Evolutionary conservation across 2,888 invertebrate species (phyloP).

Genomic region (Anaspis maculata): DNA sequence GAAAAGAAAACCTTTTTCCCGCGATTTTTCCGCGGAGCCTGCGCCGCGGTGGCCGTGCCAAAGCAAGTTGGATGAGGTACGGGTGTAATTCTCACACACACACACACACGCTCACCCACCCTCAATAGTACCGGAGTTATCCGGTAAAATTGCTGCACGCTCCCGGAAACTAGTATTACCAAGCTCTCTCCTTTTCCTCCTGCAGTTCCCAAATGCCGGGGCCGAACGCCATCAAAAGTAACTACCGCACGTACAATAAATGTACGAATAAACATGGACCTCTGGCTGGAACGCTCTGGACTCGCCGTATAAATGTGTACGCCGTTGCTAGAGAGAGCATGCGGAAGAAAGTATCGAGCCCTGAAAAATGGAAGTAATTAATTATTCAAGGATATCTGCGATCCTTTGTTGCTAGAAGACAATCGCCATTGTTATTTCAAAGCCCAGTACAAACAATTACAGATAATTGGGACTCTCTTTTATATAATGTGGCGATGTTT

Average conservation of each 20-base stretch:
- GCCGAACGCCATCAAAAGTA: slow-evolving; percentile 31
- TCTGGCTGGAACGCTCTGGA: no score
- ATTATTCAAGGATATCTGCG: slow-evolving; percentile 29
- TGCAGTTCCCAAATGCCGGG: slow-evolving; percentile 19
- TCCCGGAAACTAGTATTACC: no score
- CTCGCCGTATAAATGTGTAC: no score
- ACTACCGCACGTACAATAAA: slow-evolving; percentile 33
- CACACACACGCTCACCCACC: no score
- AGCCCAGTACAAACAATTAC: slow-evolving; percentile 26
- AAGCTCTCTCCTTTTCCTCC: no score
- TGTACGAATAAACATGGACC: slow-evolving; percentile 30
- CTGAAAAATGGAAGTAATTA: slow-evolving; percentile 29
- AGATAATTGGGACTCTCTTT: slow-evolving; percentile 34
- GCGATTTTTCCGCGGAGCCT: no score
- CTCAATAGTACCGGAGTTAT: no score
- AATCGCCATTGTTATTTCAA: slow-evolving; percentile 32
- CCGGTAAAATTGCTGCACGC: no score
- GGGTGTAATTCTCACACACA: no score
- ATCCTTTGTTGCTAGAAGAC: slow-evolving; percentile 27
- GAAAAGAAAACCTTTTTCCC: no score
- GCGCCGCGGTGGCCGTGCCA: no score
- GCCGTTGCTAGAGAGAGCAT: slow-evolving; percentile 16
- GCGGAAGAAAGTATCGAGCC: slow-evolving; percentile 27
- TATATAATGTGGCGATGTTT: slow-evolving; percentile 17
- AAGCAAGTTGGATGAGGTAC: no score